Base-by-base conservation (phyloP, 2,888 invertebrate species). In the Habroteleia sp. region DNA sequence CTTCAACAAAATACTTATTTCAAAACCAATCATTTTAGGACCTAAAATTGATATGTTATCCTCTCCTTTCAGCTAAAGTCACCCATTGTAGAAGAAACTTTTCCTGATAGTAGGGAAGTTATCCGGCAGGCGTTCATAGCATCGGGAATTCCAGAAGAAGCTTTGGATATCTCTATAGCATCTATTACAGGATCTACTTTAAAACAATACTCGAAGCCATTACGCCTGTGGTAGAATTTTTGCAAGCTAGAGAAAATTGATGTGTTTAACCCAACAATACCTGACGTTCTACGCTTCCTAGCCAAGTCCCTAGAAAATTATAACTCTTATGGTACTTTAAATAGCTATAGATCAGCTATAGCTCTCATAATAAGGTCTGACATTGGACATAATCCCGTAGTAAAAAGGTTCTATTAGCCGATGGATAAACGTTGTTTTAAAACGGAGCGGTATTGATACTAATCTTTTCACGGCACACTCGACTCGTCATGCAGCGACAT, bases 131-230 rank as follows among this genome's bases (percentile, higher is more conserved):
- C 54, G 4, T 56, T 25, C 5, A 25, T 31, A 31, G 1, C 5
- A 31, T 8, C 8, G 8, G 31, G 10, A 27, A 68, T 50, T 33
- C 79, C 79, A 20, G 39, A 39, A 65, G 39, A 62, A 42, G 14
- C 46, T 29, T 25, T 29, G 10, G 31, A 35, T 39, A 31, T 62
- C 1, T 10, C 10, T 1, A 1, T 68, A 4, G 39, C 58, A 2
- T 69, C 58, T 0, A 13, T 71, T 0, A 44, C 52, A 1, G 8
- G 23, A 1, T 63, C 71, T 7, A 78, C 81, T 3, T 8, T 78
- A 0, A 78, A 74, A 31, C 80, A 80, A 42, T 82, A 82, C 25
- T 54, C 72, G 17, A 65, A 62, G 8, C 75, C 60, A 5, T 23
- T 63, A 4, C 50, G 29, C 6, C 39, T 71, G 16, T 75, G 69